Evolutionary conservation across 1,140 invertebrate species (phyloP), one percentile per base, ranked within the genome.

Genomic region (Drosophila ananassae): DNA sequence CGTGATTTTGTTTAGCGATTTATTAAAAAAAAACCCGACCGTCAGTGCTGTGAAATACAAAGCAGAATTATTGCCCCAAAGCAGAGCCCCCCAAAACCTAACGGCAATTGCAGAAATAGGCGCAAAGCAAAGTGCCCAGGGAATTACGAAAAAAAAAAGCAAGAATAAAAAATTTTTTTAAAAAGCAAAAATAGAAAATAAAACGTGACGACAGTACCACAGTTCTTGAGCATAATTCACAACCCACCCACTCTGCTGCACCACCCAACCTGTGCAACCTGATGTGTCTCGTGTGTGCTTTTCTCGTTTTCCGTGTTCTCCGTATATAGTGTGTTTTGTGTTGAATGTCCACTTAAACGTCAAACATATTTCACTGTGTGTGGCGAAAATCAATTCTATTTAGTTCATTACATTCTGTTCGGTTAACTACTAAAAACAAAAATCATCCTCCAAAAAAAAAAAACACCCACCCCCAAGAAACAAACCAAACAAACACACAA

Each of bases 1-100:
- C 71, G 79, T 79, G 71, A 77, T 61, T 69, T 77, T 77, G 71
- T 77, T 77, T 73, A 73, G 58, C 56, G 63, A 44, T n/a, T 32
- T n/a, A 32, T 44, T 44, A 13, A 17, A 17, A 17, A 17, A 17
- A 9, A 17, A 8, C 46, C 28, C 0, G 22, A 9, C 34, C 34
- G 9, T 37, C 48, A 77, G 80, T 84, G 76, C 50, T 72, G 69
- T 74, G 76, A 79, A 83, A 79, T 67, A 54, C 56, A 32, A 62
- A 44, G 58, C 12, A 53, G 57, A 72, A 55, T 53, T 55, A 71
- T 39, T 44, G 55, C 54, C 25, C 37, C 37, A 56, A 63, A 46
- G 69, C 53, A 67, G 22, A 47, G 58, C 34, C 50, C 34, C 34
- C 60, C 28, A 48, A 57, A 57, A 67, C 41, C 13, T 67, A 76